Evolutionary conservation across 2,888 invertebrate genomes (phyloP), one percentile per base, ranked within the genome.

Genomic region (Tipula helvola): DNA sequence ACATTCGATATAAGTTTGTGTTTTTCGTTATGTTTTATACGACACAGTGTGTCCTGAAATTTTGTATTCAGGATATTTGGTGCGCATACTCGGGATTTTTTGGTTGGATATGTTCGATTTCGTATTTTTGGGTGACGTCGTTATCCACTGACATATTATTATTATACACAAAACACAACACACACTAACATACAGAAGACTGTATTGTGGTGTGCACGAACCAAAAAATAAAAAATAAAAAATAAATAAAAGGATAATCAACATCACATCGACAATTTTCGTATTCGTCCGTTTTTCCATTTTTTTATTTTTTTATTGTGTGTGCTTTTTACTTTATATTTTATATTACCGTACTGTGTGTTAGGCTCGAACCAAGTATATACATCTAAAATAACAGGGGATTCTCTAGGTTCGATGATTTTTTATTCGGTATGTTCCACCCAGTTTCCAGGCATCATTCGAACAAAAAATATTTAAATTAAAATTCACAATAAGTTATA

Each of bases 391-490:
- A 84, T 84, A 84, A 84, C 84, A 84, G 16, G 84, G 84, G 84
- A 84, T 84, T 84, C 41, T 36, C 84, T 84, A 41, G 39, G 84
- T 84, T 84, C 41, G 36, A 84, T 86, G 86, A 36, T 47, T 44
- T 86, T 47, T 28, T 44, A 47, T 86, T 44, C 47, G 86, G 44
- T 87, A 86, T 87, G 87, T 87, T 87, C 87, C 87, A 87, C 87
- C 87, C 87, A 87, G 87, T 87, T 87, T 87, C 87, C 87, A 87
- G 87, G 87, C 85, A 84, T 84, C 41, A 39, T 41, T 39, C 84
- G 71, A 71, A 71, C 71, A 71, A 71, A 71, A 71, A 71, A 71
- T 84, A 84, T 84, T 84, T 84, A 84, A 84, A 84, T 39, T 84
- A n/a, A 84, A 39, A 13, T 39, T 7, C n/a, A 84, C 36, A 39